Evolutionary conservation across 2,113 vertebrate species (phyloP).

Genomic region (Pituophis catenifer): DNA sequence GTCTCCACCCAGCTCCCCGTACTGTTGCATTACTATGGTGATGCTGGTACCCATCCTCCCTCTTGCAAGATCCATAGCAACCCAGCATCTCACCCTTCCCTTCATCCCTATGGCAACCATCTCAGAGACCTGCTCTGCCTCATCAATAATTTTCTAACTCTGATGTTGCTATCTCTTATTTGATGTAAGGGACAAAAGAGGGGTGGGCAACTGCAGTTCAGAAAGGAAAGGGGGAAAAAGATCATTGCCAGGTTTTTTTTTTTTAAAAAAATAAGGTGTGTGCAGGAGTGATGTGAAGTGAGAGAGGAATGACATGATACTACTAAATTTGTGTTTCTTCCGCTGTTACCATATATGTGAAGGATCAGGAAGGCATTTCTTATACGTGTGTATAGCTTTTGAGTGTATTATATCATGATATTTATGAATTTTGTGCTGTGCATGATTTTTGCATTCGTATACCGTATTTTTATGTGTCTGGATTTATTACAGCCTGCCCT

Average conservation of each 20-base stretch:
- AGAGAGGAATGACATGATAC: background rate
- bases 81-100: conserved; percentile 36
- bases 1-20: background rate
- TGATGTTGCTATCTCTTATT: conserved; percentile 4
- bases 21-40: conserved; percentile 49
- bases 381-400: background rate
- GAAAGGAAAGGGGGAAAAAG: background rate
- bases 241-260: background rate
- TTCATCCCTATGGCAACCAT: conserved; percentile 66
- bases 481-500: background rate
- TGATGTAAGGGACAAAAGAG: background rate
- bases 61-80: conserved; percentile 61
- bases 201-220: background rate
- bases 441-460: background rate
- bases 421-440: background rate
- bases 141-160: conserved; percentile 28
- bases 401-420: background rate
- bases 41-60: conserved; percentile 51
- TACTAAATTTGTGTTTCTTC: background rate
- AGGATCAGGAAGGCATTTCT: background rate
- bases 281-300: too few relatives aligned
- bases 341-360: background rate
- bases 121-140: conserved; percentile 51
- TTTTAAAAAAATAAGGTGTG: background rate
- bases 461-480: background rate